phyloP scores from a whole-genome alignment of 2,797 vertebrate genomes.

The Dryobates pubescens region DNA sequence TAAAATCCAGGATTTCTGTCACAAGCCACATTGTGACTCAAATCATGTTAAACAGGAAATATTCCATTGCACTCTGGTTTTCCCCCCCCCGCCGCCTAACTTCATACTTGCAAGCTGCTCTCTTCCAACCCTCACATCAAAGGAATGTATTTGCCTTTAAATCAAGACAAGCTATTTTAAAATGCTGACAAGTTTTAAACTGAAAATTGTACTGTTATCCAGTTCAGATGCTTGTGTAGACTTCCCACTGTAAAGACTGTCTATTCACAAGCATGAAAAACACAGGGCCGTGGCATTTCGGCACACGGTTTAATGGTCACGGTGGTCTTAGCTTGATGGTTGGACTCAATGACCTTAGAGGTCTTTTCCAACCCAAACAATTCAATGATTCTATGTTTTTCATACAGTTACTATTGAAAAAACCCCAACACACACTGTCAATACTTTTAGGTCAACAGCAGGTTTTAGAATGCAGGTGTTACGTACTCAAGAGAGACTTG shows the following conservation, averaged over 20 bases:
- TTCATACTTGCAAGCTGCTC: background rate
- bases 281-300: no score
- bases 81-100: accelerated
- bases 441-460: background rate
- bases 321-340: no score
- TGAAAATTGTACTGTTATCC: background rate
- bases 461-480: background rate
- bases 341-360: no score
- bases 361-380: no score
- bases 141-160: background rate
- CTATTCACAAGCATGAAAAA: background rate
- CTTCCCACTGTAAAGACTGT: background rate
- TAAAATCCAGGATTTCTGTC: background rate
- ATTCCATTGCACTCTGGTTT: background rate
- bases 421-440: background rate
- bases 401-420: background rate
- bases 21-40: background rate
- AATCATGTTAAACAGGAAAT: background rate
- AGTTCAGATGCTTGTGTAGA: background rate
- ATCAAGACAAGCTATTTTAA: background rate
- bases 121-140: background rate
- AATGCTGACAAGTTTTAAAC: background rate
- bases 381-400: background rate
- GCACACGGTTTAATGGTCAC: no score
- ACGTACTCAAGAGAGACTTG: background rate